Percentiles rank a stretch among this genome's conserved stretches.
These are phyloP conservation scores for Phortica okadai DNA, from an alignment of 2,888 invertebrate genomes.

Conservation along the genomic window DNA sequence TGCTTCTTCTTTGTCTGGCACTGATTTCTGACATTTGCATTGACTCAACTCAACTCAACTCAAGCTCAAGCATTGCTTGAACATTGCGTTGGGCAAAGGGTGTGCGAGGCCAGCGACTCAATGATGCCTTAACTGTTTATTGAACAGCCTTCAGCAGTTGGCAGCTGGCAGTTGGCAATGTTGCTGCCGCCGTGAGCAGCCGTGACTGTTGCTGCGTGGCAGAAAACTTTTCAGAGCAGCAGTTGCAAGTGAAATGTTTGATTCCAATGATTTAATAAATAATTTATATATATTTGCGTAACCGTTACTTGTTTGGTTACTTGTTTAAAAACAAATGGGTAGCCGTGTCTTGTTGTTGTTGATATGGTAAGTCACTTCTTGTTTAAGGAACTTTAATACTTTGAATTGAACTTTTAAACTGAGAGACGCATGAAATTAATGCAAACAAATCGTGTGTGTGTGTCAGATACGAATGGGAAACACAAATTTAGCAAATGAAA, in stretches of 20 bases:
- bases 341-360: too few species aligned
- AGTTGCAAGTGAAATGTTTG: conserved; percentile 72
- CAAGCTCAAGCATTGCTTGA: not conserved
- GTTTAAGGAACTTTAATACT: too few species aligned
- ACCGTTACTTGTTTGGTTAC: not conserved
- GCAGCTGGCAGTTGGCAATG: conserved; percentile 45
- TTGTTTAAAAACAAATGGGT: not conserved
- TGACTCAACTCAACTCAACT: not conserved
- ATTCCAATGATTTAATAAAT: conserved; percentile 72
- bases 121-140: not conserved
- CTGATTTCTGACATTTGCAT: conserved; percentile 27
- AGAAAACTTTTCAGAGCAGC: conserved; percentile 54
- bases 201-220: conserved; percentile 32
- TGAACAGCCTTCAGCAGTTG: conserved; percentile 39
- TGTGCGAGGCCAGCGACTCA: not conserved
- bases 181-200: conserved; percentile 5
- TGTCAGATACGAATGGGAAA: not conserved
- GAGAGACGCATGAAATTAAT: too few species aligned
- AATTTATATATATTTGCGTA: conserved; percentile 68
- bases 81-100: too few species aligned
- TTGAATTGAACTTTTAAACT: not conserved
- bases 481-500: not conserved
- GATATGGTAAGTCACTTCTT: too few species aligned
- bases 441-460: too few species aligned
- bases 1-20: conserved; percentile 36